Evolutionary conservation across 2,888 invertebrate genomes (phyloP), one percentile per base, ranked within the genome.

Genomic region (Lamproptera curius): DNA sequence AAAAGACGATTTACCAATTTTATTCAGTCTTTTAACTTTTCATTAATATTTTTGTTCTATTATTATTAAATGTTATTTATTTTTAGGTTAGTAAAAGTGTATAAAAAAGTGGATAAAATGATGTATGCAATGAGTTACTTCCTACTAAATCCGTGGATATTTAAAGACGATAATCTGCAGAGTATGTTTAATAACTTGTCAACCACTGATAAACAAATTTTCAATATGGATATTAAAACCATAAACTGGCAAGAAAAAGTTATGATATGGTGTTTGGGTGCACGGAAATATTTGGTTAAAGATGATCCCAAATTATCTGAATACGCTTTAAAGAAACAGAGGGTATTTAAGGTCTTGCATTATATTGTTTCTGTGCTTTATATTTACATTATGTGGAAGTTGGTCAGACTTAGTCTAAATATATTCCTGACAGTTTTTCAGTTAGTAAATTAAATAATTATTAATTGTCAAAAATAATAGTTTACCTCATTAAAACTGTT

Each of bases 261-360:
- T 13, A 2, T 39, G 0, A 1, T 52, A 0, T 65, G 63, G 65
- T 20, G 39, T 1, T 0, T 67, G 0, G 70, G 70, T 0, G 0
- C 66, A 0, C 52, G 67, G 9, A 64, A 57, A 11, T 67, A 56
- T 26, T 50, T 68, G 0, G 0, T 68, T 0, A 65, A 63, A 52
- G 70, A 70, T 16, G 63, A 11, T 6, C 11, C n/a, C 3, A 31
- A 31, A 31, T 31, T 13, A n/a, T n/a, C 4, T 9, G 11, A n/a
- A 3, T 31, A 31, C 11, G 31, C 31, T 2, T 3, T 31, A 1
- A 31, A 31, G 13, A 31, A n/a, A 31, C 31, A 31, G 31, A 31
- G 13, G 13, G n/a, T 31, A 13, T n/a, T 31, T 31, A 31, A n/a
- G 13, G 13, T 31, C 13, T 5, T 31, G 9, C n/a, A 31, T 31